These are phyloP conservation scores for Charaxes varanes DNA, from an alignment of 1,140 invertebrate genomes.

Conservation along the genomic window DNA sequence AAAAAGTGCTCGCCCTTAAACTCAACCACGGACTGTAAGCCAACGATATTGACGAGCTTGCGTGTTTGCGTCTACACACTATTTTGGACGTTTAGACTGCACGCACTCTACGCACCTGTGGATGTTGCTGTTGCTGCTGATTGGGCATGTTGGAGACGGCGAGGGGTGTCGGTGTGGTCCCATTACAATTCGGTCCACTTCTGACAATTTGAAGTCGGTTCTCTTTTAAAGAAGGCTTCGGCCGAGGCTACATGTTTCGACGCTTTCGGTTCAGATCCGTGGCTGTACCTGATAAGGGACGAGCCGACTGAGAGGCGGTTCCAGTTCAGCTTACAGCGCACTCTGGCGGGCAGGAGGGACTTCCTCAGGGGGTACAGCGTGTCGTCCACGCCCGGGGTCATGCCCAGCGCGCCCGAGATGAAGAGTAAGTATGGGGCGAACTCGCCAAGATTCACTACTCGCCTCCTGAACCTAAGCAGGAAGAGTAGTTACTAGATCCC, in stretches of 20 bases:
- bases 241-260: no score
- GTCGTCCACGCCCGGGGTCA: constrained; percentile 41
- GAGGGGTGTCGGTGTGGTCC: no score
- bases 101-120: neutral
- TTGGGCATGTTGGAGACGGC: constrained; percentile 13
- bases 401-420: constrained; percentile 38
- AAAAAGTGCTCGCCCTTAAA: neutral
- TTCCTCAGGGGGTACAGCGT: constrained; percentile 47
- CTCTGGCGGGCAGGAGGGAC: constrained; percentile 38
- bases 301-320: constrained; percentile 59
- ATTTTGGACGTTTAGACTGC: neutral
- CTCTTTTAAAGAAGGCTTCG: no score
- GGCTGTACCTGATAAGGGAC: constrained; percentile 53
- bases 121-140: constrained; percentile 26
- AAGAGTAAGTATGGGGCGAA: constrained; percentile 33
- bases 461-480: no score
- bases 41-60: no score
- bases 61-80: no score
- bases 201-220: no score
- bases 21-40: no score
- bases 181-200: no score
- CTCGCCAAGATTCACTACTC: no score
- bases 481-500: no score
- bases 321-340: constrained; percentile 60
- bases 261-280: constrained; percentile 70